Evolutionary conservation across 2,888 invertebrate genomes (phyloP).

Genomic region (Siphlonurus alternatus): DNA sequence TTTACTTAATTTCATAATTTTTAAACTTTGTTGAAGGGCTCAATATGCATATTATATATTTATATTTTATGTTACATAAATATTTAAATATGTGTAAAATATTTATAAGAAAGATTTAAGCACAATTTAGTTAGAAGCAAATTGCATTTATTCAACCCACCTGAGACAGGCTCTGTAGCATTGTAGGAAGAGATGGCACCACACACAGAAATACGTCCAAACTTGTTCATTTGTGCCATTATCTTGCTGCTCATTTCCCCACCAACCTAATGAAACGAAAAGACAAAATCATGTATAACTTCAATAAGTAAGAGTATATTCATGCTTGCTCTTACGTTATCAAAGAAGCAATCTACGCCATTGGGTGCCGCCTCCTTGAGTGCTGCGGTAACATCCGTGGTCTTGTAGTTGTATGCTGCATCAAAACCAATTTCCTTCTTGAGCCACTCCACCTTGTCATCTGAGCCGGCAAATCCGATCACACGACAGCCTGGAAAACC

Average conservation of each 20-base stretch:
- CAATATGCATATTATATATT: no score
- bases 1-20: no score
- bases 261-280: constrained; percentile 35
- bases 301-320: background rate
- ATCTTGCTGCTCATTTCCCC: constrained; percentile 43
- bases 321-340: constrained; percentile 39
- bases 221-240: constrained; percentile 40
- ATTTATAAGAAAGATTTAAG: no score
- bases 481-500: constrained; percentile 37
- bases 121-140: no score
- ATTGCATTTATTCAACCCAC: background rate
- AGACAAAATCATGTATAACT: background rate
- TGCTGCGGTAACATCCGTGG: constrained; percentile 31
- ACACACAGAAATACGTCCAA: constrained; percentile 44
- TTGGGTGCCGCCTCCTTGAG: constrained; percentile 44
- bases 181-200: constrained; percentile 51
- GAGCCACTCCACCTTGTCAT: constrained; percentile 52
- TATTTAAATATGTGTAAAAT: no score
- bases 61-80: no score
- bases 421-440: constrained; percentile 46
- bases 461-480: constrained; percentile 52
- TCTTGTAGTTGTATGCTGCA: constrained; percentile 54
- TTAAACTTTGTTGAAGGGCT: no score
- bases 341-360: constrained; percentile 62
- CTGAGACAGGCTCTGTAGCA: background rate